Evolutionary conservation across 2,113 vertebrate genomes (phyloP), one percentile per base, ranked within the genome.

Genomic region (Arothron firmamentum): DNA sequence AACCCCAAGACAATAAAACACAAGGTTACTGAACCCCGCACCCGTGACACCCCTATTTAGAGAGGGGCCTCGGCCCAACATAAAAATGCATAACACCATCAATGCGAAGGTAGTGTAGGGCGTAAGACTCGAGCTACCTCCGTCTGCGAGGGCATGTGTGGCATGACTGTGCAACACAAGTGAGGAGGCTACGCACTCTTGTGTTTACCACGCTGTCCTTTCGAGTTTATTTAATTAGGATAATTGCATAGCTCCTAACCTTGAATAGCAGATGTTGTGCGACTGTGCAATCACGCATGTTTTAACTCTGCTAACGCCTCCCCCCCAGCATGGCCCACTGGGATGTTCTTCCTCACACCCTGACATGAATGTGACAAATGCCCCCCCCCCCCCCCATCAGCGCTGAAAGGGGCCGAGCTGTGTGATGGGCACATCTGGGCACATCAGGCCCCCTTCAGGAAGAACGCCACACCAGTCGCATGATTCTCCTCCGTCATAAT

Each of bases 11-110:
- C 86, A 89, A 90, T 90, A 90, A 86, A 85, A 79, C 85, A 74
- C 80, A 83, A 89, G 83, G 88, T 88, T 89, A 90, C 79, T 52
- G 54, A 87, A 82, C 79, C 81, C 72, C 64, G 70, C 76, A 77
- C 80, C 85, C 69, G 42, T 89, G 87, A 87, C 85, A 88, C 84
- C 73, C 72, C 75, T 82, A 89, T 88, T 90, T 88, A 88, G 83
- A 88, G 77, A 57, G 57, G 75, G 77, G 72, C 79, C 71, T 80
- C 58, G 64, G 74, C 72, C 70, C 67, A 58, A 74, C 83, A 79
- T 84, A 80, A 86, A 88, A 91, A 90, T 89, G 83, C 82, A 88
- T 87, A 82, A 85, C 63, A 64, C 73, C 71, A 43, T 56, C 63
- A 65, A 16, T 18, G 9, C 64, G 67, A 59, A 70, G 72, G 63